Base-by-base conservation (phyloP, 2,888 invertebrate species). In the Drosophila merina region DNA sequence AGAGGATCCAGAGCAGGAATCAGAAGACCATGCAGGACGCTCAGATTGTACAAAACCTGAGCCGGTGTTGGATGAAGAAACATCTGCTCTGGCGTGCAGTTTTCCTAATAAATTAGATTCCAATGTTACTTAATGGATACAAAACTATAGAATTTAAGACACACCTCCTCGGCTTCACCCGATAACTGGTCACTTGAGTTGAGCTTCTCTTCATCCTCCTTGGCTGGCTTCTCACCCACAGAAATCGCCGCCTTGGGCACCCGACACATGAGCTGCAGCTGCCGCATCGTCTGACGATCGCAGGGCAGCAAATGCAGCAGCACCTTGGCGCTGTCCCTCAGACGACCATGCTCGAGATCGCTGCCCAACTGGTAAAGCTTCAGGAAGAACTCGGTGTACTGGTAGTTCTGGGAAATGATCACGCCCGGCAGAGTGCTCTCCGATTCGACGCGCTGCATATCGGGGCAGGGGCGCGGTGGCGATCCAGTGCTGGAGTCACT, bases 401-500 rank as follows among this genome's bases (percentile, higher is more conserved):
- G 94, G 44, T 95, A 93, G 80, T 96, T 95, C 92, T 96, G 94
- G 0, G 98, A 95, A 93, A 98, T 97, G 52, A 97, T 96, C 83
- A 98, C 97, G 63, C 98, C 98, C 9, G 98, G 98, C 77, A 99
- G 92, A 76, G 95, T 95, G 89, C 95, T 96, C 92, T 99, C 99
- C 0, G 96, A 96, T 88, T 97, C 97, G 14, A 94, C 92, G 86
- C 95, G 95, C 48, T 95, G 95, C 71, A 95, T 95, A 90, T 96
- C 96, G 3, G 90, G 90, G 81, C 96, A 96, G 0, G 96, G 95
- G 89, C 96, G 94, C 75, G 97, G 97, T 1, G 98, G 98, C 0
- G 98, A 98, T 2, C 97, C 97, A 2, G 97, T 96, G 60, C 98
- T 98, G 78, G 98, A 98, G 91, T 98, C 98, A 62, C 97, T 97